phyloP scores from a whole-genome alignment of 1,140 invertebrate species.

The honey bee (Apis mellifera) region Amel_HAv3.1 CM009931.2:6593501-6594000 shows the following conservation, averaged over 20 bases:
- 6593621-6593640: constrained; percentile 75
- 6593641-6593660: constrained; percentile 67
- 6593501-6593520: constrained; percentile 69
- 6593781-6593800: neutral
- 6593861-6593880: neutral
- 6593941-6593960: neutral
- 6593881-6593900: neutral
- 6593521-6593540: constrained; percentile 65
- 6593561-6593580: constrained; percentile 77
- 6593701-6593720: constrained; percentile 75
- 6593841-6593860: too few species aligned
- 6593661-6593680: constrained; percentile 75
- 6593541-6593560: constrained; percentile 72
- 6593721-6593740: constrained; percentile 73
- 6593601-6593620: constrained; percentile 74
- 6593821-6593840: neutral
- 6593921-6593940: neutral
- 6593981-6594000: neutral
- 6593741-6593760: constrained; percentile 51
- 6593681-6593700: constrained; percentile 78
- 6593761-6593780: neutral
- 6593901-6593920: neutral
- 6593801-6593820: neutral
- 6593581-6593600: constrained; percentile 77
- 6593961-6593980: neutral